A percentile compares a stretch with the other conserved stretches of the same genome.
Conservation (phyloP, 1,140 invertebrate genomes). For the Drosophila ironensis region DNA sequence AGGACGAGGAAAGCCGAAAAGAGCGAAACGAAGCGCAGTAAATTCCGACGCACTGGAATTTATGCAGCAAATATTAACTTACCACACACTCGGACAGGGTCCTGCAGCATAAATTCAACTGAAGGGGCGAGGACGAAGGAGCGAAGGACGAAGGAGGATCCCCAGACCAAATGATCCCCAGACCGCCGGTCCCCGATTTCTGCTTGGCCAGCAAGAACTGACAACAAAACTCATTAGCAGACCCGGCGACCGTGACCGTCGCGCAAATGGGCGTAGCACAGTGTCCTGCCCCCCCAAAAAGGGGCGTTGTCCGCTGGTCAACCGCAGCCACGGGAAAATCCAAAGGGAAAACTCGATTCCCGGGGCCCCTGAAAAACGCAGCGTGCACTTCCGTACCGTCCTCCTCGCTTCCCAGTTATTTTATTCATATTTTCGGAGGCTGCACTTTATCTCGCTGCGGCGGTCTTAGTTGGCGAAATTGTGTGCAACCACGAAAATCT, state of each 20-base stretch:
- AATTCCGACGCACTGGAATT: constrained; percentile 76
- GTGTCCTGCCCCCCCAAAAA: background rate
- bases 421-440: constrained; percentile 74
- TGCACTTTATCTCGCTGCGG: constrained; percentile 75
- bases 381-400: constrained; percentile 55
- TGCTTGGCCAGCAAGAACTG: constrained; percentile 70
- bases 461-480: constrained; percentile 79
- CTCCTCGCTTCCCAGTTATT: constrained; percentile 30
- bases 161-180: constrained; percentile 28
- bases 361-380: constrained; percentile 44
- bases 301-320: constrained; percentile 32
- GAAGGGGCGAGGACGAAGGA: background rate
- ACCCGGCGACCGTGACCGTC: constrained; percentile 73
- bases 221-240: constrained; percentile 80
- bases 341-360: background rate
- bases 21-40: constrained; percentile 57
- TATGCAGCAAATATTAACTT: constrained; percentile 80
- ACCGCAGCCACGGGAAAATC: constrained; percentile 32
- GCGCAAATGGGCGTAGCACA: constrained; percentile 45
- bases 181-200: constrained; percentile 58
- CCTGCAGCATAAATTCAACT: constrained; percentile 44
- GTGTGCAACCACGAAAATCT: constrained; percentile 80
- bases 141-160: background rate
- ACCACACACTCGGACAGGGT: constrained; percentile 30
- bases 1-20: constrained; percentile 16